Evolutionary conservation across 1,140 invertebrate genomes (phyloP), one percentile per base, ranked within the genome.

Genomic region (Amyelois transitella): DNA sequence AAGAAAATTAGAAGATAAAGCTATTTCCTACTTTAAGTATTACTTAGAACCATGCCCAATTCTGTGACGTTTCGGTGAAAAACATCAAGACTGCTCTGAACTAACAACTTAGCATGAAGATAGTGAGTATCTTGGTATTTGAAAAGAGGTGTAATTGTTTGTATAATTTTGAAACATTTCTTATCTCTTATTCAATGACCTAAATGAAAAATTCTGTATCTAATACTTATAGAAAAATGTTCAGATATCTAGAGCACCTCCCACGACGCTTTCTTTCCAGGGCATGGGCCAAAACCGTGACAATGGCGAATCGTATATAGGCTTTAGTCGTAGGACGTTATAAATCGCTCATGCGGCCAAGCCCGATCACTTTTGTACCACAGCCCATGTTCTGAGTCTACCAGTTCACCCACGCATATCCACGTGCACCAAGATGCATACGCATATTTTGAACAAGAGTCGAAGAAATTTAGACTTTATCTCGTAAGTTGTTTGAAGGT

Each of bases 321-420:
- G 32, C 12, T 14, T 38, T 38, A 38, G 32, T 38, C 38, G 55
- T 57, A 57, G 43, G 55, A 57, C 28, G 55, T 51, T 28, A 49
- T 51, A 57, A 57, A 57, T 57, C 55, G 55, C 48, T 57, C 44
- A 28, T 17, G 47, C 53, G 38, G 14, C 44, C 20, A 43, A 24
- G 44, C 49, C 51, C 55, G 49, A 51, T 57, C 48, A 38, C 43
- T 43, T 43, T 57, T 57, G 55, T 43, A 38, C 55, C 55, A 57
- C 48, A 52, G 49, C 25, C 55, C 51, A 57, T 28, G 32, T 20
- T 45, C 43, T 45, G 54, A 17, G 18, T 22, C 53, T 67, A 75
- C 76, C 69, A 38, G 80, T 75, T 71, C 80, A 66, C 80, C 80
- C 71, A 81, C 80, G 70, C 70, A 19, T 12, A 10, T 21, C 62